Evolutionary conservation across 2,113 vertebrate genomes (phyloP).

Genomic region (Callocephalon fimbriatum): DNA sequence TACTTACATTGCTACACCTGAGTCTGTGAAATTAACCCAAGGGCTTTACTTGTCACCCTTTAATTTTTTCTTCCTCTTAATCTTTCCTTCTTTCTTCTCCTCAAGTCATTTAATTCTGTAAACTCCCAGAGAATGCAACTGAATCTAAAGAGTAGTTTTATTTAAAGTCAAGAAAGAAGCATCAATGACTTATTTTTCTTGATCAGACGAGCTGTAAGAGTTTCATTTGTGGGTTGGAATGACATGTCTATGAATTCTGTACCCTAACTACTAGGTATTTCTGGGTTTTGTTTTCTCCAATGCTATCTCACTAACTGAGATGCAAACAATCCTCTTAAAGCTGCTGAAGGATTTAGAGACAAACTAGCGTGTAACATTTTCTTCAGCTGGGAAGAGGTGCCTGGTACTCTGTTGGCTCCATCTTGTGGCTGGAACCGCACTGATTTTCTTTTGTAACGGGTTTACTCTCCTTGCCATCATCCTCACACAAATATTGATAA

Average conservation of each 20-base stretch:
- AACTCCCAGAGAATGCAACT: not conserved
- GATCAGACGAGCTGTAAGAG: not conserved
- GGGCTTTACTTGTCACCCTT: not conserved
- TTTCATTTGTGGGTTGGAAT: not conserved
- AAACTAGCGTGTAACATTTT: not conserved
- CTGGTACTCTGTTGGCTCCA: conserved; percentile 43
- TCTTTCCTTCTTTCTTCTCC: not conserved
- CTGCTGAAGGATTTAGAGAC: not conserved
- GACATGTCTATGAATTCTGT: not conserved
- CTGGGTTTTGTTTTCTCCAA: not conserved
- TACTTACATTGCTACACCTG: not conserved
- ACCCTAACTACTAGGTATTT: not conserved
- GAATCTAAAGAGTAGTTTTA: not conserved
- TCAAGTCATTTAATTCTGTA: not conserved
- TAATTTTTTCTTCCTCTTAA: not conserved
- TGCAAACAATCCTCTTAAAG: not conserved
- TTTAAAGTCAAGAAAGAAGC: not conserved
- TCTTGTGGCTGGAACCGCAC: conserved; percentile 33
- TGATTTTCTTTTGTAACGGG: not conserved
- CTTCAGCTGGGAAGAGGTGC: not conserved
- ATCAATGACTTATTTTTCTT: not conserved
- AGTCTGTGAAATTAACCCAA: not conserved
- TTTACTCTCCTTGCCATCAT: not conserved
- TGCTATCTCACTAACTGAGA: not conserved
- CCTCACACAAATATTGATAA: not conserved